Conservation (phyloP, 2,113 vertebrate genomes). For the Platichthys flesus region DNA sequence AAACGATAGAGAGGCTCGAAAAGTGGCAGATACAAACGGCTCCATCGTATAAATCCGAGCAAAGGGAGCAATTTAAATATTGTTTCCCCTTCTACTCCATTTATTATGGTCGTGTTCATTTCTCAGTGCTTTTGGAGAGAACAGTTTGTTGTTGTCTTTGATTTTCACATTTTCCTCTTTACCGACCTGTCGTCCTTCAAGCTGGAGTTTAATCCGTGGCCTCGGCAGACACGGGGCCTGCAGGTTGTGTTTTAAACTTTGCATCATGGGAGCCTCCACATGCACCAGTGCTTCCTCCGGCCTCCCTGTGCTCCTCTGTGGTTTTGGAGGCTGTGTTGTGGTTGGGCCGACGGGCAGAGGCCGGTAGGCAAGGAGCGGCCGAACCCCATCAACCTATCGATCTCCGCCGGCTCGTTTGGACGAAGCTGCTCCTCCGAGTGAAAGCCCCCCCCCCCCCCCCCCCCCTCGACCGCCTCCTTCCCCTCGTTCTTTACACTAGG, state of each 20-base stretch:
- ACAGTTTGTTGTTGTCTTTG: background rate
- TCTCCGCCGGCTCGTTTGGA: conserved; percentile 44
- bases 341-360: conserved; percentile 44
- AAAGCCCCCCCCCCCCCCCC: background rate
- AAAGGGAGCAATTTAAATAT: too few species aligned
- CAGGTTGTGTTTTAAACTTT: conserved; percentile 11
- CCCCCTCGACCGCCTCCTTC: background rate
- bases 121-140: too few species aligned
- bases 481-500: conserved; percentile 44
- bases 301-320: conserved; percentile 20
- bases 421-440: conserved; percentile 33
- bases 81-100: too few species aligned
- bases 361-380: conserved; percentile 37
- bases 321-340: conserved; percentile 9
- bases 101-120: too few species aligned
- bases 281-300: background rate
- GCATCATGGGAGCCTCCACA: background rate
- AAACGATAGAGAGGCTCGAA: too few species aligned
- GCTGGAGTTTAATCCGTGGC: background rate
- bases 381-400: conserved; percentile 76
- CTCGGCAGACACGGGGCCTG: background rate
- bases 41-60: too few species aligned
- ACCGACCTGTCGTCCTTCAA: too few species aligned
- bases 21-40: too few species aligned
- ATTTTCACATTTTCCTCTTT: background rate